Evolutionary conservation across 2,113 vertebrate genomes (phyloP).

Genomic region (Puma concolor): DNA sequence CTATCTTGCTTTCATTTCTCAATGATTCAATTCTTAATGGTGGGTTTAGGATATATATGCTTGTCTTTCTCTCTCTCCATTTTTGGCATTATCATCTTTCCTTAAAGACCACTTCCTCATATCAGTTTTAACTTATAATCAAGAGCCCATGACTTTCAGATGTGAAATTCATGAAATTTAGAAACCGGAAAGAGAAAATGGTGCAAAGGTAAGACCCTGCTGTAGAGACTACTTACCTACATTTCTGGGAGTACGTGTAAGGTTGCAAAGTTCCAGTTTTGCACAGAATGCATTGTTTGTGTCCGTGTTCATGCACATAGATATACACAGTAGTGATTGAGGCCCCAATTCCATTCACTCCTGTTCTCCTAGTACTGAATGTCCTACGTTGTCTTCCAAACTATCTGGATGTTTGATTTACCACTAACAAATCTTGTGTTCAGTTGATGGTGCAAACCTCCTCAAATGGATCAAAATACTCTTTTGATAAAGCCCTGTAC

Average conservation of each 20-base stretch:
- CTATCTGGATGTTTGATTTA: not conserved
- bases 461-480: not conserved
- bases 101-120: not conserved
- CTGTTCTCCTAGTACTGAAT: not conserved
- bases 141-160: not conserved
- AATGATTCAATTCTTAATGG: not conserved
- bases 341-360: not conserved
- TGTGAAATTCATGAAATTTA: conserved; percentile 32
- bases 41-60: not conserved
- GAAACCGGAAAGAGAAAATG: conserved; percentile 4
- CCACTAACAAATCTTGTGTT: not conserved
- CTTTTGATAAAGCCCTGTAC: not conserved
- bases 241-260: not conserved
- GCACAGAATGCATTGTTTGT: not conserved
- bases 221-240: not conserved
- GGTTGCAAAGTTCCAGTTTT: not conserved
- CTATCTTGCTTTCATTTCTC: not conserved
- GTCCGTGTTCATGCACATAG: not conserved
- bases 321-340: not conserved
- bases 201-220: not conserved
- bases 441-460: not conserved
- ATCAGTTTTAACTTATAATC: not conserved
- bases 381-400: not conserved
- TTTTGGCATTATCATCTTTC: not conserved
- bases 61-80: not conserved